Evolutionary conservation across 2,888 invertebrate species (phyloP).

Genomic region (Crematogaster levior): DNA sequence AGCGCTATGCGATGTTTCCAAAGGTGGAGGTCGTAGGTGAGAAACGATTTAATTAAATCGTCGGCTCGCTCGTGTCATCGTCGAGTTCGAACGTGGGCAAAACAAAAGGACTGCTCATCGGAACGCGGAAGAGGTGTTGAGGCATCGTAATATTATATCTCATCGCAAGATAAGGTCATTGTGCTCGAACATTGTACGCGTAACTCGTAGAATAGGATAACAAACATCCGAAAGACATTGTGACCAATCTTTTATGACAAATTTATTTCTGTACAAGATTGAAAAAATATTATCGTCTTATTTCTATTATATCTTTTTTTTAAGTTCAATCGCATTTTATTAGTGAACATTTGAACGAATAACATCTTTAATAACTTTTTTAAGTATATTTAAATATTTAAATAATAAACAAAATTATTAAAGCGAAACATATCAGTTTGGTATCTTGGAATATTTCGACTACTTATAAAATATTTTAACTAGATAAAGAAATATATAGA

Average conservation of each 20-base stretch:
- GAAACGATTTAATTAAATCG: constrained; percentile 70
- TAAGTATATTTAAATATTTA: background rate
- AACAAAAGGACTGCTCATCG: constrained; percentile 67
- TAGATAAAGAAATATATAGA: no score
- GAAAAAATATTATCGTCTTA: background rate
- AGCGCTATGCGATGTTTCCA: constrained; percentile 47
- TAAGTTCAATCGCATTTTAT: background rate
- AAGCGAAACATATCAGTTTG: background rate
- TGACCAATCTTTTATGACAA: background rate
- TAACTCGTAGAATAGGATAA: background rate
- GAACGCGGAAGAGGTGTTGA: constrained; percentile 70
- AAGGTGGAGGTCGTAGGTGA: constrained; percentile 46
- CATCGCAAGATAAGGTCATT: constrained; percentile 35
- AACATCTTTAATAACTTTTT: background rate
- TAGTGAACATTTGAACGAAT: background rate
- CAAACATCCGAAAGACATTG: constrained; percentile 8
- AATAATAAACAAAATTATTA: background rate
- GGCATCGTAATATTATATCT: constrained; percentile 53
- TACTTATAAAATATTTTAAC: background rate
- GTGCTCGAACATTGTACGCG: constrained; percentile 11
- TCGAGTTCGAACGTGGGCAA: constrained; percentile 64
- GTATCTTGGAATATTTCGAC: background rate
- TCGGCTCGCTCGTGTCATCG: constrained; percentile 65
- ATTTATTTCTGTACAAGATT: background rate
- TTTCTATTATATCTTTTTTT: background rate